These are phyloP conservation scores for Otocyon megalotis DNA, from an alignment of 2,113 vertebrate genomes.

Conservation along the genomic window DNA sequence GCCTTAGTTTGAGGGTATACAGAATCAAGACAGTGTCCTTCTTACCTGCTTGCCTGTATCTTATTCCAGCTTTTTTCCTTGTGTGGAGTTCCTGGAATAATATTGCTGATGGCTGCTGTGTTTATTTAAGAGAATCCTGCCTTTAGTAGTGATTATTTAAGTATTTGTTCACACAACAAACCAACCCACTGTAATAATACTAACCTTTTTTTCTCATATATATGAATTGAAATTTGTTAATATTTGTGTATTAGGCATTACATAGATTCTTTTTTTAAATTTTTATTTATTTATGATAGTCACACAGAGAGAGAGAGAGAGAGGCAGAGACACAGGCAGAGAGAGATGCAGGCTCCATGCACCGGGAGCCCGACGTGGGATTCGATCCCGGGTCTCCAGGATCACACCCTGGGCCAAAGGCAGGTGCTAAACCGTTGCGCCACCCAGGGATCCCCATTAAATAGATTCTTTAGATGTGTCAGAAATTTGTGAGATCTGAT, in stretches of 20 bases:
- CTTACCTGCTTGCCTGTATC: conserved; percentile 13
- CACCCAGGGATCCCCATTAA: no score
- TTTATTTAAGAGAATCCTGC: conserved; percentile 66
- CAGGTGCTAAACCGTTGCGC: no score
- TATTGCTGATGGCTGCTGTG: conserved; percentile 46
- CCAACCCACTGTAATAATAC: conserved; percentile 29
- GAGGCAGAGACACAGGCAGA: no score
- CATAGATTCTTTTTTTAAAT: conserved; percentile 40
- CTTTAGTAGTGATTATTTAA: conserved; percentile 68
- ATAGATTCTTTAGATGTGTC: conserved; percentile 32
- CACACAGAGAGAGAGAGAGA: no score
- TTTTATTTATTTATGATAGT: no score
- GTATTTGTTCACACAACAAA: conserved; percentile 58
- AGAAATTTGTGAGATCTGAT: conserved; percentile 55
- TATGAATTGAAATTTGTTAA: conserved; percentile 59
- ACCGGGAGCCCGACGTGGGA: no score
- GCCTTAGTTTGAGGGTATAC: not conserved
- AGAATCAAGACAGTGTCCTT: conserved; percentile 1
- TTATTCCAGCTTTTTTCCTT: conserved; percentile 16
- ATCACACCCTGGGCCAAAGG: no score
- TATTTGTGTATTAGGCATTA: conserved; percentile 38
- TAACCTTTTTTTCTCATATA: conserved; percentile 44
- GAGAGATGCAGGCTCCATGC: no score
- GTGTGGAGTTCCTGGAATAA: not conserved
- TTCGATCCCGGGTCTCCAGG: no score